Percentiles rank a stretch among this genome's conserved stretches.
Evolutionary conservation across 2,113 vertebrate genomes (phyloP).

Genomic region (Carettochelys insculpta): DNA sequence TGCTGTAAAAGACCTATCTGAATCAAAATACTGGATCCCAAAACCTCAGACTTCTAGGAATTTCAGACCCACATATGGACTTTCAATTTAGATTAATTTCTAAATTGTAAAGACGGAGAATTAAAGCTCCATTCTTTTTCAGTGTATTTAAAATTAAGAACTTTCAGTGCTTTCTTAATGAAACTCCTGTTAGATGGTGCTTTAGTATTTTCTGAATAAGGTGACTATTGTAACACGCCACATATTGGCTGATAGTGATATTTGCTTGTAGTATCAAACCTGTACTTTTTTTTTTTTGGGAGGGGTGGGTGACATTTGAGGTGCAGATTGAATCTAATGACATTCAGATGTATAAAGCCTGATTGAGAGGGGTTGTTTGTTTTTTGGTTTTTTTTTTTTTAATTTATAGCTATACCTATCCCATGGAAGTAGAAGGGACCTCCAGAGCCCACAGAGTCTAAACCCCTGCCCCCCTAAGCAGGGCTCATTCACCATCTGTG

Average conservation of each 20-base stretch:
- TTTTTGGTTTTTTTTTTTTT: no score
- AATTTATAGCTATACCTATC: no score
- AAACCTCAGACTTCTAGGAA: background rate
- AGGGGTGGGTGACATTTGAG: background rate
- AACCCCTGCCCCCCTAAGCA: no score
- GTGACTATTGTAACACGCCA: background rate
- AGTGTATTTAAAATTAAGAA: slow-evolving; percentile 1
- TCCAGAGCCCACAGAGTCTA: no score
- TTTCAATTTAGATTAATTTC: slow-evolving; percentile 19
- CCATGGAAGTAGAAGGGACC: no score
- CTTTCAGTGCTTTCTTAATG: background rate
- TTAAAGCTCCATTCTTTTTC: background rate
- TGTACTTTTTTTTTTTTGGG: no score
- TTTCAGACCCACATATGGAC: background rate
- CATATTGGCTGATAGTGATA: background rate
- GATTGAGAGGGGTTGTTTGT: no score
- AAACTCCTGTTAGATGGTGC: background rate
- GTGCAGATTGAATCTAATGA: background rate
- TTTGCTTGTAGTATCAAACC: background rate
- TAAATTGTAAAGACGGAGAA: background rate
- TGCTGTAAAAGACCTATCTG: background rate
- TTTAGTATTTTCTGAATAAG: background rate
- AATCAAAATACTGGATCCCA: background rate
- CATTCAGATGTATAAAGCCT: background rate
- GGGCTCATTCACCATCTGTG: no score